These are phyloP conservation scores for Phortica okadai DNA, from an alignment of 2,888 invertebrate genomes.

Conservation along the genomic window DNA sequence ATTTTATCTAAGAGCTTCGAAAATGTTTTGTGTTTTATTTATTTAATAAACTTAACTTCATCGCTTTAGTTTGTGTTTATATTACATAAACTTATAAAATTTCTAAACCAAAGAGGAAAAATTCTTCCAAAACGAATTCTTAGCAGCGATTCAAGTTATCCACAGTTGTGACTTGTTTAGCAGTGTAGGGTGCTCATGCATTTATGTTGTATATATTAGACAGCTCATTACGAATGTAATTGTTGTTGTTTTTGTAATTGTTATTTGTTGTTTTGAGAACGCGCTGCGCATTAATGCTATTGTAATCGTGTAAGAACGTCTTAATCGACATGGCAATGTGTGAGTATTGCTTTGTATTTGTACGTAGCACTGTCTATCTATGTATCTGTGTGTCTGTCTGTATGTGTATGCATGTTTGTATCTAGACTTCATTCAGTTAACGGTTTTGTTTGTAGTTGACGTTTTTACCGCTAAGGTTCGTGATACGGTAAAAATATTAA, in stretches of 20 bases:
- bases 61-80: no score
- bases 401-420: slow-evolving; percentile 38
- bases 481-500: slow-evolving; percentile 75
- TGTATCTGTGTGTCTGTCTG: slow-evolving; percentile 26
- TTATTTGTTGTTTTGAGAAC: slow-evolving; percentile 13
- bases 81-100: no score
- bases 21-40: no score
- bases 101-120: no score
- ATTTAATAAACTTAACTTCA: no score
- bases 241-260: slow-evolving; percentile 4
- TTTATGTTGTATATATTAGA: background rate
- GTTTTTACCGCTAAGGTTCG: slow-evolving; percentile 77
- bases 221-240: background rate
- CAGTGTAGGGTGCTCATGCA: no score
- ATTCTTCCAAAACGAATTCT: no score
- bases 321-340: no score
- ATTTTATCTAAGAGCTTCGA: no score
- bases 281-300: background rate
- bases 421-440: slow-evolving; percentile 64
- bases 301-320: no score
- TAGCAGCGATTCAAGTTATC: no score
- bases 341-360: background rate
- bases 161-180: no score
- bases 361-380: background rate
- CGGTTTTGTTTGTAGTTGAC: slow-evolving; percentile 77